phyloP scores from a whole-genome alignment of 2,797 vertebrate genomes.

The Ficedula albicollis region DNA sequence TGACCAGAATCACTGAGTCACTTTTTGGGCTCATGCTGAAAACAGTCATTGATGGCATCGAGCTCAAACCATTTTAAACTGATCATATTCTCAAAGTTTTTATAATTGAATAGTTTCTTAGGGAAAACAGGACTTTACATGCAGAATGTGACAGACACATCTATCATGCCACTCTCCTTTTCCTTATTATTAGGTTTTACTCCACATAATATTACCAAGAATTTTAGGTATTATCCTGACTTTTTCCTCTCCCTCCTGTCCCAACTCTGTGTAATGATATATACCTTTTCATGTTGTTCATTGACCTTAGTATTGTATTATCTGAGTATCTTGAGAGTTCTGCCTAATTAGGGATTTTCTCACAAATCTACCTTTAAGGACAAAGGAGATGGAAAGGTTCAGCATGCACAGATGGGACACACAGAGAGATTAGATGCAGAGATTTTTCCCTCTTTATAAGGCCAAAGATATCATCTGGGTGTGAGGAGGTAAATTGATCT shows the following conservation, averaged over 20 bases:
- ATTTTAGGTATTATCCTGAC: not conserved
- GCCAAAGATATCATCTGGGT: not conserved
- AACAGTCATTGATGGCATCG: not conserved
- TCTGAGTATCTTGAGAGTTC: not conserved
- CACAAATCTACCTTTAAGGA: not conserved
- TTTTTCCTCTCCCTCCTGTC: fast-evolving
- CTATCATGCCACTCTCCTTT: not conserved
- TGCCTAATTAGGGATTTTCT: conserved; percentile 11
- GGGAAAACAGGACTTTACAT: not conserved
- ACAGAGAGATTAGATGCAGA: not conserved
- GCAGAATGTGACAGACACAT: not conserved
- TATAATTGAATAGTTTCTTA: not conserved
- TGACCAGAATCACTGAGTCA: not conserved
- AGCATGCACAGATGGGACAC: not conserved
- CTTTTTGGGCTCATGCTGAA: not conserved
- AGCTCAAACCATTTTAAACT: not conserved
- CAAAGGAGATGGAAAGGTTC: not conserved
- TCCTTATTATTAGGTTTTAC: not conserved
- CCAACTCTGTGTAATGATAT: not conserved
- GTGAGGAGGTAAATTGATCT: not conserved
- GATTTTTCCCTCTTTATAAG: not conserved
- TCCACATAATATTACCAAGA: not conserved
- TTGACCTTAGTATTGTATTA: not conserved
- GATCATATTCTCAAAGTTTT: not conserved
- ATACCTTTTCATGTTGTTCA: not conserved